phyloP scores from a whole-genome alignment of 2,797 vertebrate species.

The Neosilurus mollespiculum region DNA sequence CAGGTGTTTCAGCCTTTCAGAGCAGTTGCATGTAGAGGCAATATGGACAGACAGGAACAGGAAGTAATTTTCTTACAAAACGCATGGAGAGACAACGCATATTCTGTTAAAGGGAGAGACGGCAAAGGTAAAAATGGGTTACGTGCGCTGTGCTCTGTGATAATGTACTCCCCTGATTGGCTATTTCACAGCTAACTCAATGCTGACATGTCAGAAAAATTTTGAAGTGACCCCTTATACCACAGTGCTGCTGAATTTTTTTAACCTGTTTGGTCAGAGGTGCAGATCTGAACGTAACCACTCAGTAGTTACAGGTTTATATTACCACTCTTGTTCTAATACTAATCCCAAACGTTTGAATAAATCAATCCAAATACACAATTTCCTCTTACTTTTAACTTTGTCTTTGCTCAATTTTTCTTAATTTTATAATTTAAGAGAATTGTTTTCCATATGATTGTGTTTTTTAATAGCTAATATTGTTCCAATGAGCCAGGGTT shows the following conservation, averaged over 20 bases:
- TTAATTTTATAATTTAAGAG: no score
- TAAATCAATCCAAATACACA: no score
- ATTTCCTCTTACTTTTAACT: no score
- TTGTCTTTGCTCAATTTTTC: no score
- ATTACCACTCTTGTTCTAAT: background rate
- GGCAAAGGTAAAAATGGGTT: background rate
- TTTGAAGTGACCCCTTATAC: background rate
- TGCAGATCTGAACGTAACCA: no score
- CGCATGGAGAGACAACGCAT: conserved; percentile 16
- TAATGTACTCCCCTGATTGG: background rate
- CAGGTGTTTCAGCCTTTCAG: conserved; percentile 15
- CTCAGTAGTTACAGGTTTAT: background rate
- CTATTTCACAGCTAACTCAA: background rate
- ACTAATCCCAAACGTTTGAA: no score
- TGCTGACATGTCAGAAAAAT: no score
- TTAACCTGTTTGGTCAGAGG: background rate
- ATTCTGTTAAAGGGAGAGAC: background rate
- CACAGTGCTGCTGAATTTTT: background rate
- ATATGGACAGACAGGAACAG: conserved; percentile 39
- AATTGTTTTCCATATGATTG: no score
- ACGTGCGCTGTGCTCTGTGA: background rate
- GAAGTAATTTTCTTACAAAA: conserved; percentile 8
- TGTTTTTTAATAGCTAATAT: no score
- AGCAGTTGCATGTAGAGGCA: conserved; percentile 43
- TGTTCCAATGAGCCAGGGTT: no score